A percentile compares a stretch with the other conserved stretches of the same genome.
These are phyloP conservation scores for Neotoma lepida DNA, from an alignment of 2,113 vertebrate species.

Conservation along the genomic window DNA sequence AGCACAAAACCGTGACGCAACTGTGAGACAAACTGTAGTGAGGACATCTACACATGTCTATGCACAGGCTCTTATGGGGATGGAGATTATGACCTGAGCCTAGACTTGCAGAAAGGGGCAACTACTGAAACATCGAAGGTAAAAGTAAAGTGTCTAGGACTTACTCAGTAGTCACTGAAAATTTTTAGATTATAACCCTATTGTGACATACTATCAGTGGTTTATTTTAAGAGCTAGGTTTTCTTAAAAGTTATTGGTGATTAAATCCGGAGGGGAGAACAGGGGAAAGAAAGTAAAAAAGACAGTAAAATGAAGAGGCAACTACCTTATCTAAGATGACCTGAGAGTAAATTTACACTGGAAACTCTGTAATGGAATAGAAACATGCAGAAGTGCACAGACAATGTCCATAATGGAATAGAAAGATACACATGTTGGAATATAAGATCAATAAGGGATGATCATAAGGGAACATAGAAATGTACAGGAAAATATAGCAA, in stretches of 20 bases:
- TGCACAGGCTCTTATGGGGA: neutral
- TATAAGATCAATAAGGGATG: rapidly evolving
- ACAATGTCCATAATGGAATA: neutral
- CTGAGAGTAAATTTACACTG: neutral
- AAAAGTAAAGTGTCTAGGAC: neutral
- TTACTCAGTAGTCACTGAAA: neutral
- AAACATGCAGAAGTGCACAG: neutral
- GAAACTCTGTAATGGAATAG: neutral
- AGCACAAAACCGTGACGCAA: neutral
- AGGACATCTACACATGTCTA: neutral
- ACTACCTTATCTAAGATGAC: neutral
- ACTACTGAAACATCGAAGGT: neutral
- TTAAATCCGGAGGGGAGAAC: neutral
- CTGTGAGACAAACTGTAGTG: neutral
- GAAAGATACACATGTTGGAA: neutral
- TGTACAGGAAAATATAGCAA: neutral
- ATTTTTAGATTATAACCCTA: neutral
- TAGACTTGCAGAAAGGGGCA: neutral
- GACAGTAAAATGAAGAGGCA: neutral
- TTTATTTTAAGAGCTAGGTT: neutral
- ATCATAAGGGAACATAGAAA: neutral
- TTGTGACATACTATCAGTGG: neutral
- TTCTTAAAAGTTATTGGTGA: neutral
- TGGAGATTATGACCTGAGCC: neutral
- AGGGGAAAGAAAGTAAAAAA: neutral